Evolutionary conservation across 2,797 vertebrate genomes (phyloP).

Genomic region (Thunnus albacares): DNA sequence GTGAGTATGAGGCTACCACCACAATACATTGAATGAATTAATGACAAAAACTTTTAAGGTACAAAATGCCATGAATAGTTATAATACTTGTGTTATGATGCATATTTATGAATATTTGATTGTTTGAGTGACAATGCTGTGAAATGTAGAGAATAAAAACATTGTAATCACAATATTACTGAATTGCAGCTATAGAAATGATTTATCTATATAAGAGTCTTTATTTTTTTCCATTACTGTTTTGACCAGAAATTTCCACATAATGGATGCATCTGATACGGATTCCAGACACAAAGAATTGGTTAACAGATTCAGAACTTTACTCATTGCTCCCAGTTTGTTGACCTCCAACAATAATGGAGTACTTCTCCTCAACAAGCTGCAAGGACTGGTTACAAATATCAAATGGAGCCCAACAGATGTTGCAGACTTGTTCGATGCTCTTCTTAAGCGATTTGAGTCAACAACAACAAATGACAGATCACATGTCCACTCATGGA

Average conservation of each 20-base stretch:
- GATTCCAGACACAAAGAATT: fast-evolving
- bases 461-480: slow-evolving; percentile 12
- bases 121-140: neutral
- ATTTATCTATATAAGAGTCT: too few relatives aligned
- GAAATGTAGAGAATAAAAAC: neutral
- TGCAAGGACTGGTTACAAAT: slow-evolving; percentile 52
- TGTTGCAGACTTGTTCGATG: slow-evolving; percentile 43
- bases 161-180: neutral
- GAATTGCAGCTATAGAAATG: neutral
- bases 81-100: neutral
- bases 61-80: neutral
- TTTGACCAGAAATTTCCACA: neutral
- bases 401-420: slow-evolving; percentile 48
- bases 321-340: fast-evolving
- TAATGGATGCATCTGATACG: slow-evolving; percentile 35
- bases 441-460: slow-evolving; percentile 58
- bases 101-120: neutral
- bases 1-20: neutral
- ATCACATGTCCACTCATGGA: slow-evolving; percentile 41
- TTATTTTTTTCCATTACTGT: neutral
- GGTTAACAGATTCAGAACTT: neutral
- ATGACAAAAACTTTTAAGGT: neutral
- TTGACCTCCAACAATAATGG: neutral
- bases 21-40: neutral
- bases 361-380: slow-evolving; percentile 29